A percentile compares a stretch with the other conserved stretches of the same genome.
Evolutionary conservation across 2,797 vertebrate genomes (phyloP).

Genomic region (Jordanella pulchra): DNA sequence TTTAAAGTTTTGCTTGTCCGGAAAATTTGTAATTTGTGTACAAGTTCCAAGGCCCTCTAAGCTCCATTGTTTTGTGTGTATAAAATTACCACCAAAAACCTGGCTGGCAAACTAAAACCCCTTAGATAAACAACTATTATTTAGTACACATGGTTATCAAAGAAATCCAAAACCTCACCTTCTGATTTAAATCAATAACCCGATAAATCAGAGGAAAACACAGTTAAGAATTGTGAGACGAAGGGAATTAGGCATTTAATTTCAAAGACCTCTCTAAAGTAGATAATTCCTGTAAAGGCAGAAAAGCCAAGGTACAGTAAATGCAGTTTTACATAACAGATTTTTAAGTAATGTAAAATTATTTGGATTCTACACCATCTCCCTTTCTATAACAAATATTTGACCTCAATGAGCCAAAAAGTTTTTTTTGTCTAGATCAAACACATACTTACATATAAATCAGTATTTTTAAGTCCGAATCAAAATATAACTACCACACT

Average conservation of each 20-base stretch:
- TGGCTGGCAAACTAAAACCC: background rate
- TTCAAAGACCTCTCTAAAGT: background rate
- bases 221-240: too few species aligned
- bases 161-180: background rate
- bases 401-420: slow-evolving; percentile 47
- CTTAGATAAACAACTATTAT: background rate
- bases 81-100: background rate
- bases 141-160: background rate
- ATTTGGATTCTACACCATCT: too few species aligned
- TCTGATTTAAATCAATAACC: too few species aligned
- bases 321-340: background rate
- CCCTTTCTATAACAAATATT: slow-evolving; percentile 3
- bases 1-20: background rate
- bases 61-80: background rate
- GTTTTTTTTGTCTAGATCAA: slow-evolving; percentile 60
- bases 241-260: too few species aligned
- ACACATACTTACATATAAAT: slow-evolving; percentile 42
- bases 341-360: background rate
- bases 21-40: background rate
- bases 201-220: too few species aligned
- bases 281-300: background rate
- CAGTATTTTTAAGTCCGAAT: background rate
- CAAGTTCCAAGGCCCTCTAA: background rate
- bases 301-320: background rate
- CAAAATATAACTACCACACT: slow-evolving; percentile 10